Evolutionary conservation across 2,888 invertebrate genomes (phyloP).

Genomic region (Scaptomyza tumidula): DNA sequence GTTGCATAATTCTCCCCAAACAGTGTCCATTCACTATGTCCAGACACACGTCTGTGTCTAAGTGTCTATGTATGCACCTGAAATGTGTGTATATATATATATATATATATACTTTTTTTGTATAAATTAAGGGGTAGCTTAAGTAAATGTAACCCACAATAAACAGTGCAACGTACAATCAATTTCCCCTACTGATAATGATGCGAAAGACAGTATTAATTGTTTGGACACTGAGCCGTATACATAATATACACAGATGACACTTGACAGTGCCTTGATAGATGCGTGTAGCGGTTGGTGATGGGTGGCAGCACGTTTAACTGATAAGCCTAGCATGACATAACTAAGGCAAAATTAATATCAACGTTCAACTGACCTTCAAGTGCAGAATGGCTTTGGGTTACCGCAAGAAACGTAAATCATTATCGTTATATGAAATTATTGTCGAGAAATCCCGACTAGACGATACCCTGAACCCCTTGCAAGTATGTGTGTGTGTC

Average conservation of each 20-base stretch:
- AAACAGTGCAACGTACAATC: constrained; percentile 14
- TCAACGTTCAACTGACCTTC: constrained; percentile 55
- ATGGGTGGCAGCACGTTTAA: constrained; percentile 29
- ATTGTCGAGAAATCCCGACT: too few relatives aligned
- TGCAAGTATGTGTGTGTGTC: too few relatives aligned
- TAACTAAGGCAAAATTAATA: constrained; percentile 42
- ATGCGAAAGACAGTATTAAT: constrained; percentile 43
- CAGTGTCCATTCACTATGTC: too few relatives aligned
- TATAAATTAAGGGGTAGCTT: neutral
- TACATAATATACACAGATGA: constrained; percentile 37
- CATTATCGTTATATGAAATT: constrained; percentile 39
- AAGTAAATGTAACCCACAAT: constrained; percentile 18
- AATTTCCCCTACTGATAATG: constrained; percentile 35
- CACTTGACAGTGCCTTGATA: constrained; percentile 47
- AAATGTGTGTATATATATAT: too few relatives aligned
- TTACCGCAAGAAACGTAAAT: constrained; percentile 39
- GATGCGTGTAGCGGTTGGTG: constrained; percentile 24
- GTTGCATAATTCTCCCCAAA: too few relatives aligned
- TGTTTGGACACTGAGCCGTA: constrained; percentile 46
- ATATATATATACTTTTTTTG: too few relatives aligned
- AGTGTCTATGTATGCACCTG: too few relatives aligned
- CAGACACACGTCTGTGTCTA: too few relatives aligned
- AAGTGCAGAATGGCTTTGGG: constrained; percentile 7
- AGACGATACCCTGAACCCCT: too few relatives aligned
- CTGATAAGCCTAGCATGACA: constrained; percentile 52